Conservation (phyloP, 1,140 invertebrate genomes). For the Microplitis mediator region DNA sequence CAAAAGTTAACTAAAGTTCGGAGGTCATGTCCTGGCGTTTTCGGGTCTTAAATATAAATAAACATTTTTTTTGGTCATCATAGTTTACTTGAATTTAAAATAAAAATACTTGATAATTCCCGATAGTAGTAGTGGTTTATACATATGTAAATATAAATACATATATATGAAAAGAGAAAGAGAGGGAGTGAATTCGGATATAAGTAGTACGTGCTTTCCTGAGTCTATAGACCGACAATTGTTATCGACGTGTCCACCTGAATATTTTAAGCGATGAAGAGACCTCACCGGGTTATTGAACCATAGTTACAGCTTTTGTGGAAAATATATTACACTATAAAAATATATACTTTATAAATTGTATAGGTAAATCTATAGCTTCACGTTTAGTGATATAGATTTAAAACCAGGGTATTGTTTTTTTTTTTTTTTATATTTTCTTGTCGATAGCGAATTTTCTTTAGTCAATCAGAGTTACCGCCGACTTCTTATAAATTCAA, state of each 20-base stretch:
- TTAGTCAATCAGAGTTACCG: too few species aligned
- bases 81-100: too few species aligned
- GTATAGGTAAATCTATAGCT: too few species aligned
- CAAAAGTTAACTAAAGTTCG: too few species aligned
- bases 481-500: too few species aligned
- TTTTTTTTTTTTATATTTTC: too few species aligned
- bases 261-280: conserved; percentile 41
- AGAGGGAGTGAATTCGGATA: neutral
- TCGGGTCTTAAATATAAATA: too few species aligned
- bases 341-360: neutral
- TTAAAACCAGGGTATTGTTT: neutral
- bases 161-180: neutral
- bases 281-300: conserved; percentile 24
- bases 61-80: too few species aligned
- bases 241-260: conserved; percentile 43
- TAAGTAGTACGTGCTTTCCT: conserved; percentile 5
- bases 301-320: neutral
- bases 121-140: neutral
- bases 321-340: neutral
- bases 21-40: too few species aligned
- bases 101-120: too few species aligned
- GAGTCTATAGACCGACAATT: conserved; percentile 41
- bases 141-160: neutral
- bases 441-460: too few species aligned
- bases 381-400: neutral